Evolutionary conservation across 2,888 invertebrate genomes (phyloP), one percentile per base, ranked within the genome.

Genomic region (Drosophila hamatofila): DNA sequence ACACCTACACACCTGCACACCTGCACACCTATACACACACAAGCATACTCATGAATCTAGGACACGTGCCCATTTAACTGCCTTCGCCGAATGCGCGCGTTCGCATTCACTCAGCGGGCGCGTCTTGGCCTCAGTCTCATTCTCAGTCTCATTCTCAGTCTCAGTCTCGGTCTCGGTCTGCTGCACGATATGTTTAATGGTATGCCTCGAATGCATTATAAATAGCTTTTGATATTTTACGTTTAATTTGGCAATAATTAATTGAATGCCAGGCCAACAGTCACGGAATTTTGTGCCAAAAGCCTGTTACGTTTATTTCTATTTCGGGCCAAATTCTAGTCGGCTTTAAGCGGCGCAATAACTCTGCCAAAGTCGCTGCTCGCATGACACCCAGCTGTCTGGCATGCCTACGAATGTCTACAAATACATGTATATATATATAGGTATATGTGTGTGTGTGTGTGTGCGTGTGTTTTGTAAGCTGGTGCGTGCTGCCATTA

Each of bases 231-330:
- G 75, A 84, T 74, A 72, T 88, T 78, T 84, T 69, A 69, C 72
- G 78, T 85, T 82, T 82, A 78, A 88, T 88, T 82, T 78, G 85
- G 69, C 75, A 82, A 80, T 85, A 83, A 88, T 82, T 85, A 80
- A 83, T 83, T 81, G 69, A 69, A 78, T 73, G 49, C 61, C 37
- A 33, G 58, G 48, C 69, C 44, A 30, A 21, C 64, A 62, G 65
- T 73, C 69, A 69, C 70, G 70, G 52, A 48, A 58, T 62, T 56
- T 30, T 30, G 27, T 5, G 55, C 51, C 51, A 35, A 62, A 63
- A 60, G 54, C 46, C 37, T 57, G 52, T 56, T 65, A 39, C 25
- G 23, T n/a, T 57, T 39, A 48, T 21, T 49, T 48, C 70, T 65
- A 60, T 70, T 65, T 75, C 27, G 48, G 55, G 23, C 58, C 54